A percentile compares a stretch with the other conserved stretches of the same genome.
These are phyloP conservation scores for Emydura subglobosa DNA, from an alignment of 2,113 vertebrate species.

Conservation along the genomic window DNA sequence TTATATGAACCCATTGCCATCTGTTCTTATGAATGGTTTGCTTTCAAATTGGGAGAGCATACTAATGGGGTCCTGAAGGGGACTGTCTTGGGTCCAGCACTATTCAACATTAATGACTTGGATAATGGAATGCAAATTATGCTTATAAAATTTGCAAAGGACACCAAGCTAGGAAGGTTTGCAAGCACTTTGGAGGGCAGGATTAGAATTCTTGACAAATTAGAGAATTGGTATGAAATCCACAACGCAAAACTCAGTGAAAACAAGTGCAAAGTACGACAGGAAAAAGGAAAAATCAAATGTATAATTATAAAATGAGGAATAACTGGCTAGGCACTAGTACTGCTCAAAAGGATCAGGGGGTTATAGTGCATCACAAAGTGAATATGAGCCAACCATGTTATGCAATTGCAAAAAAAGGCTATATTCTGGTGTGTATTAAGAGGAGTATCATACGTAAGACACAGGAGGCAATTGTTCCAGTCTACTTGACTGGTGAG, in stretches of 20 bases:
- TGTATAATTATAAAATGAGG: neutral
- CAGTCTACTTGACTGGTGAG: neutral
- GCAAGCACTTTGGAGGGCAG: neutral
- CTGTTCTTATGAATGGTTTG: neutral
- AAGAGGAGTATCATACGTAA: neutral
- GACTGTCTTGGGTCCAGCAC: rapidly evolving
- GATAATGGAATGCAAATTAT: neutral
- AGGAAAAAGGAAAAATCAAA: neutral
- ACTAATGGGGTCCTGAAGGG: neutral
- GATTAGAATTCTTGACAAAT: neutral
- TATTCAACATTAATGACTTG: neutral
- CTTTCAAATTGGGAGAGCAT: neutral
- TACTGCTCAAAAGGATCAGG: neutral
- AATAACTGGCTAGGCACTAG: rapidly evolving
- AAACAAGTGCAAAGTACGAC: rapidly evolving
- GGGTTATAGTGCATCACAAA: neutral
- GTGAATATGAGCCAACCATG: neutral
- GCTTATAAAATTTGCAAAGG: neutral
- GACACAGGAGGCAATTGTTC: neutral
- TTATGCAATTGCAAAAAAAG: neutral
- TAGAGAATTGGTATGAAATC: neutral
- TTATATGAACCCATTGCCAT: neutral
- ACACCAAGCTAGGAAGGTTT: neutral
- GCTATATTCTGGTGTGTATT: neutral
- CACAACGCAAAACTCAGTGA: neutral